Percentiles rank a stretch among this genome's conserved stretches.
Evolutionary conservation across 2,797 vertebrate species (phyloP).

Genomic region (Enteromius afrohamiltoni): DNA sequence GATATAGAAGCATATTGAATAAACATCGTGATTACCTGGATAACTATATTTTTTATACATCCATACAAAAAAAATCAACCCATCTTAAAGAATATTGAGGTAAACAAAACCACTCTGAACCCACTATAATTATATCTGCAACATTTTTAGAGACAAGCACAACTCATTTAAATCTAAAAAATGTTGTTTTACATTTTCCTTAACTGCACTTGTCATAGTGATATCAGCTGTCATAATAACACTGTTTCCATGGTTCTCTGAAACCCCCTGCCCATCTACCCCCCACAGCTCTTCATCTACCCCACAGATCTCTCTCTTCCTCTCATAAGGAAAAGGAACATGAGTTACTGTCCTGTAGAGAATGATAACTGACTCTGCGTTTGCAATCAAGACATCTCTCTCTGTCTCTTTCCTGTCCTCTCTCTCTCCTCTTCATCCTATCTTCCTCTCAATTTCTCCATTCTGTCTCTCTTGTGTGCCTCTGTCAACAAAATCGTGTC

Average conservation of each 20-base stretch:
- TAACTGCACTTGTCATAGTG: background rate
- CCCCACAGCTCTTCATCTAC: constrained; percentile 22
- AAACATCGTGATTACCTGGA: background rate
- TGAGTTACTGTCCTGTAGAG: constrained; percentile 53
- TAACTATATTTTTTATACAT: background rate
- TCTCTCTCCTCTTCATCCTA: constrained; percentile 32
- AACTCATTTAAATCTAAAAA: background rate
- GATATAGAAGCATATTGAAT: background rate
- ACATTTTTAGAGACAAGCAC: background rate
- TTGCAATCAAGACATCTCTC: constrained; percentile 53
- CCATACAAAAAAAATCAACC: background rate
- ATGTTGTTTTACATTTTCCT: background rate
- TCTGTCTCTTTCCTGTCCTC: background rate
- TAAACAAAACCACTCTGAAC: background rate
- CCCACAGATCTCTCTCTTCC: constrained; percentile 40
- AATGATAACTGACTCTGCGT: constrained; percentile 43
- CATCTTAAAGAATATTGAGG: background rate
- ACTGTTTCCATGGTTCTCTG: constrained; percentile 4
- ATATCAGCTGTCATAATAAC: constrained; percentile 19
- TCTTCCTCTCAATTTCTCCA: constrained; percentile 8
- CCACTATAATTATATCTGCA: background rate
- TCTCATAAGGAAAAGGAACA: constrained; percentile 41
- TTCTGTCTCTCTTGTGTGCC: constrained; percentile 28
- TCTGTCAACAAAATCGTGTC: constrained; percentile 18
- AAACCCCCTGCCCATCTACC: background rate